These are phyloP conservation scores for Pseudomyrmex cubaensis DNA, from an alignment of 1,140 invertebrate species.

Conservation along the genomic window DNA sequence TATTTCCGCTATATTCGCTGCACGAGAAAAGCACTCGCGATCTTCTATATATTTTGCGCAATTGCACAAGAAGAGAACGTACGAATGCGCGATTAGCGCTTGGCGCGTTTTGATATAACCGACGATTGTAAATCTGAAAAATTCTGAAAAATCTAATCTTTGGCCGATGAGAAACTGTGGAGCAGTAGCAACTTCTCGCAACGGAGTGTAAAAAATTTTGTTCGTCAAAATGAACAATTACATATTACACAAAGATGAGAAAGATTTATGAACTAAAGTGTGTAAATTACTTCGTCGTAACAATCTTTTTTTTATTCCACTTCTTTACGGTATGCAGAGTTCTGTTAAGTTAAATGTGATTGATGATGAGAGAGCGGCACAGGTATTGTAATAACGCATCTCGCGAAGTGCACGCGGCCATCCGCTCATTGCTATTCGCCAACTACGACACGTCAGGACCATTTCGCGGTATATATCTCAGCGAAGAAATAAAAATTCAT, in stretches of 20 bases:
- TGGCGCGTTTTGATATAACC: not conserved
- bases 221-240: too few relatives aligned
- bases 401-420: not conserved
- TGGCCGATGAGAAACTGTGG: too few relatives aligned
- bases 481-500: constrained; percentile 31
- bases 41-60: not conserved
- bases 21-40: not conserved
- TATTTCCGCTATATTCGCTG: not conserved
- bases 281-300: too few relatives aligned
- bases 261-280: too few relatives aligned
- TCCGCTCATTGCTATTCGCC: constrained; percentile 18
- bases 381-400: too few relatives aligned
- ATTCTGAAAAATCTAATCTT: not conserved
- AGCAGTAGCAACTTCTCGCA: too few relatives aligned
- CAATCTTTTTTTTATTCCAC: too few relatives aligned
- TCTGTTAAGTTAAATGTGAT: too few relatives aligned
- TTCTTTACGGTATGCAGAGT: too few relatives aligned
- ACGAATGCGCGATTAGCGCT: not conserved
- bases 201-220: too few relatives aligned
- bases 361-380: too few relatives aligned
- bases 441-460: not conserved
- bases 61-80: not conserved
- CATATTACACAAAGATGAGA: too few relatives aligned
- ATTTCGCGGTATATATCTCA: not conserved
- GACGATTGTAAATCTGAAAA: not conserved